A percentile compares a stretch with the other conserved stretches of the same genome.
Conservation (phyloP, 2,113 vertebrate genomes). For the Physeter macrocephalus region DNA sequence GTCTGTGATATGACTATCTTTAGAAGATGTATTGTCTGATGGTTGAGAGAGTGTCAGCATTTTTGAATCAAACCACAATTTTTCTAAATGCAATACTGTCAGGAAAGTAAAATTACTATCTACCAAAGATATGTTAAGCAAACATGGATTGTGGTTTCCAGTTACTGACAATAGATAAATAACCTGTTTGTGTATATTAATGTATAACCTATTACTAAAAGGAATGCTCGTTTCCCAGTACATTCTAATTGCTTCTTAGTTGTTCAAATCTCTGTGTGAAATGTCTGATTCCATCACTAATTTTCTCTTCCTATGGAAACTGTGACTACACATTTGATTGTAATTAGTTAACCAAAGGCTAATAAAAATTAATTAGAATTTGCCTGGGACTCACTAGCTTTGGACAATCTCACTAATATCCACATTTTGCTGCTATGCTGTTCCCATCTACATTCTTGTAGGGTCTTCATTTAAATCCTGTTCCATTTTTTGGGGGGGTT, state of each 20-base stretch:
- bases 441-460: not conserved
- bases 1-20: slow-evolving; percentile 1
- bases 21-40: slow-evolving; percentile 1
- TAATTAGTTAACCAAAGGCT: not conserved
- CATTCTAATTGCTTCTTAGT: not conserved
- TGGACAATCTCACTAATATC: not conserved
- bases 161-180: not conserved
- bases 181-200: not conserved
- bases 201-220: not conserved
- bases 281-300: not conserved
- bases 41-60: not conserved
- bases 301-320: not conserved
- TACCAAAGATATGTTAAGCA: not conserved
- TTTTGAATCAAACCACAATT: not conserved
- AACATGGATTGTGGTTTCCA: not conserved
- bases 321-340: not conserved
- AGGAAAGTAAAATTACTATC: slow-evolving; percentile 19
- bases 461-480: not conserved
- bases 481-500: not conserved
- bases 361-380: not conserved
- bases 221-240: not conserved
- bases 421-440: not conserved
- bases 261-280: not conserved
- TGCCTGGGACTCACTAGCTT: not conserved
- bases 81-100: not conserved